phyloP scores from a whole-genome alignment of 2,888 invertebrate species.

The Prosopocoilus inquinatus region DNA sequence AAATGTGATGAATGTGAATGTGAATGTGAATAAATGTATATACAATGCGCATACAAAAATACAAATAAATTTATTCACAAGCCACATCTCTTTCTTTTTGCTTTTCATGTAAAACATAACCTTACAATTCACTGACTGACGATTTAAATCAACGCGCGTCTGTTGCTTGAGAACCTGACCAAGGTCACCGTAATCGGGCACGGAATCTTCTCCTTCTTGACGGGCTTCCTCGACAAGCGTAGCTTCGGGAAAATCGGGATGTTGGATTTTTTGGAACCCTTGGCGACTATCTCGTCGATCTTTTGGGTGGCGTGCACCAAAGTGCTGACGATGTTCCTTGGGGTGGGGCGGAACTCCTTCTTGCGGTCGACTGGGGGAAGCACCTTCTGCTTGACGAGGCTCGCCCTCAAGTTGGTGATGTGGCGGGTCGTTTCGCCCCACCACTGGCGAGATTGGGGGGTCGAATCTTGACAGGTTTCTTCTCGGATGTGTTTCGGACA shows the following conservation, averaged over 20 bases:
- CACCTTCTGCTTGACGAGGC: constrained; percentile 42
- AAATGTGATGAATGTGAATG: too few species aligned
- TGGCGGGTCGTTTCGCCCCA: constrained; percentile 48
- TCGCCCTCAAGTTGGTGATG: constrained; percentile 39
- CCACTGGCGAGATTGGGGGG: constrained; percentile 46
- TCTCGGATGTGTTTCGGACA: constrained; percentile 14
- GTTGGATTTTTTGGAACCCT: constrained; percentile 31
- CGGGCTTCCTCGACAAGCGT: constrained; percentile 45
- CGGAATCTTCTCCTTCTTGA: constrained; percentile 48
- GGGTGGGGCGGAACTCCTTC: constrained; percentile 24
- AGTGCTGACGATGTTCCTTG: constrained; percentile 34
- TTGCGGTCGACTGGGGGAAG: constrained; percentile 31
- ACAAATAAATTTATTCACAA: background rate
- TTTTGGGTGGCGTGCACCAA: constrained; percentile 25
- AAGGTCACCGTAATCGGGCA: constrained; percentile 43
- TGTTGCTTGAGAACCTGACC: constrained; percentile 29
- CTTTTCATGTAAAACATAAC: too few species aligned
- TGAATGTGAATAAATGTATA: background rate
- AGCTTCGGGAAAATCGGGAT: constrained; percentile 46
- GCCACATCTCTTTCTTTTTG: background rate
- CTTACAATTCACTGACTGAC: background rate
- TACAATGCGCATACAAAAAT: background rate
- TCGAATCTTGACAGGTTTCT: constrained; percentile 37
- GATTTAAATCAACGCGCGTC: constrained; percentile 12
- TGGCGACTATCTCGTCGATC: constrained; percentile 44